Conservation (phyloP, 2,888 invertebrate genomes). For the Sclerodermus sp. region DNA sequence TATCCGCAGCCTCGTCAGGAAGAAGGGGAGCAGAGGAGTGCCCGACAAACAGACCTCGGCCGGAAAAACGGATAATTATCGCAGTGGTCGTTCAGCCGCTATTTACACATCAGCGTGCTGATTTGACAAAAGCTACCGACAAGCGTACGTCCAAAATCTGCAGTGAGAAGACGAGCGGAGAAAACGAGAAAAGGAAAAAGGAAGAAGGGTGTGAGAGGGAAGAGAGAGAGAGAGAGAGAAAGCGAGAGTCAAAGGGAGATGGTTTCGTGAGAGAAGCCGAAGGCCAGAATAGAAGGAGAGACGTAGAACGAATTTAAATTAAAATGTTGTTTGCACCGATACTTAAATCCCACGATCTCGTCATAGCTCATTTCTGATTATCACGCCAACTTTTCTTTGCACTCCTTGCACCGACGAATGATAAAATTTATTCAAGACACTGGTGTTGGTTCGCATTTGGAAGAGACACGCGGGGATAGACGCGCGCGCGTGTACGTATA, state of each 20-base stretch:
- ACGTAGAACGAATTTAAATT: slow-evolving; percentile 36
- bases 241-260: not conserved
- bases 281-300: slow-evolving; percentile 8
- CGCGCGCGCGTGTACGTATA: no score
- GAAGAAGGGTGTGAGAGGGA: not conserved
- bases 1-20: slow-evolving; percentile 9
- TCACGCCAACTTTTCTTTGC: no score
- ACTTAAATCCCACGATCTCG: slow-evolving; percentile 27
- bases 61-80: slow-evolving; percentile 43
- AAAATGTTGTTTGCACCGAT: slow-evolving; percentile 48
- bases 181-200: not conserved
- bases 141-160: not conserved
- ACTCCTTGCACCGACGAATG: no score
- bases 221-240: not conserved
- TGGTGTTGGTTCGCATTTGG: no score
- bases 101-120: slow-evolving; percentile 32
- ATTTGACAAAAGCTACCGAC: slow-evolving; percentile 15
- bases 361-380: no score
- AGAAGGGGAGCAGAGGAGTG: slow-evolving; percentile 23
- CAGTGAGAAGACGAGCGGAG: not conserved
- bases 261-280: no score
- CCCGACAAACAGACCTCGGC: slow-evolving; percentile 36
- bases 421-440: no score
- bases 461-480: no score
- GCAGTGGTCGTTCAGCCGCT: slow-evolving; percentile 23